These are phyloP conservation scores for Lepilemur septentrionalis DNA, from an alignment of 2,797 vertebrate species.

Conservation along the genomic window DNA sequence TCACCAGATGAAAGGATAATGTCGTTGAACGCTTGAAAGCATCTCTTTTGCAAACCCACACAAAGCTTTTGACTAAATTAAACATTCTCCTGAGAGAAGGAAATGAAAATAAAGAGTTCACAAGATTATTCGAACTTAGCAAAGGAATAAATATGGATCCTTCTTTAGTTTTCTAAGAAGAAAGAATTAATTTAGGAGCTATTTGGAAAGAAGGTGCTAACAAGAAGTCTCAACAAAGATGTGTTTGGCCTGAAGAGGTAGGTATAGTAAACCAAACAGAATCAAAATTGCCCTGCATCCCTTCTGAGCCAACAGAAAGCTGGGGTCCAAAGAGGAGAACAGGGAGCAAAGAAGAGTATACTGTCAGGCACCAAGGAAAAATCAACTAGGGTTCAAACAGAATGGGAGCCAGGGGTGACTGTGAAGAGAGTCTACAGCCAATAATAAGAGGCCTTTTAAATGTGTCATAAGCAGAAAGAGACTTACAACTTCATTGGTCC, in stretches of 20 bases:
- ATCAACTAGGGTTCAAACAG: not conserved
- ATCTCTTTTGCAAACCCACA: not conserved
- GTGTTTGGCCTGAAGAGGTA: not conserved
- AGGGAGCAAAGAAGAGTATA: not conserved
- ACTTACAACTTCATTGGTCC: not conserved
- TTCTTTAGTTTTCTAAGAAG: not conserved
- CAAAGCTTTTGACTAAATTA: slow-evolving; percentile 33
- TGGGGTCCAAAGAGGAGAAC: not conserved
- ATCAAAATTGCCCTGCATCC: not conserved
- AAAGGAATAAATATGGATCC: not conserved
- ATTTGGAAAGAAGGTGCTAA: not conserved
- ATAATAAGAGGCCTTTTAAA: not conserved
- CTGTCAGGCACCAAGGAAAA: not conserved
- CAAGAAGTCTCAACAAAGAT: not conserved
- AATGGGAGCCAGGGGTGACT: not conserved
- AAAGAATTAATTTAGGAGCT: not conserved
- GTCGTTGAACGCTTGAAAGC: not conserved
- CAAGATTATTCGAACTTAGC: slow-evolving; percentile 35
- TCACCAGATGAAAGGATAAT: not conserved
- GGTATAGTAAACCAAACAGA: not conserved
- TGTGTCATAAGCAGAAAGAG: not conserved
- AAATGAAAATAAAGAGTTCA: slow-evolving; percentile 55
- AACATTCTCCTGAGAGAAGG: slow-evolving; percentile 30
- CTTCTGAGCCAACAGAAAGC: not conserved
- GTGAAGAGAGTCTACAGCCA: not conserved